Conservation (phyloP, 2,888 invertebrate species). For the Dascillus cervinus region DNA sequence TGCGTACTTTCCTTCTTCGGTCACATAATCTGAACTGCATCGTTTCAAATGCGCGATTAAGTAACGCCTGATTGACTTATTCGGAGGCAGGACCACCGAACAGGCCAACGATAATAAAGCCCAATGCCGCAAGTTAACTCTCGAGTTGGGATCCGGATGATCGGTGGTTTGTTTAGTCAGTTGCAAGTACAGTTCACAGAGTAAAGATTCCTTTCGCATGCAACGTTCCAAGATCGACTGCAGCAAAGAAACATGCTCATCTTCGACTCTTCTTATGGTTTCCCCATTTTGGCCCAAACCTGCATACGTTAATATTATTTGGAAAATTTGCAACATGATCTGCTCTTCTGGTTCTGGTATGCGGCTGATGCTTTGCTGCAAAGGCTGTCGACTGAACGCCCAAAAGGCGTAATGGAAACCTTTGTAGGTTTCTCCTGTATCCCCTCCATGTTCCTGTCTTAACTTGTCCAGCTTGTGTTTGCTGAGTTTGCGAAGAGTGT, state of each 20-base stretch:
- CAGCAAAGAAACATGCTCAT: conserved; percentile 81
- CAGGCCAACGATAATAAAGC: conserved; percentile 75
- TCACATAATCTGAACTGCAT: conserved; percentile 78
- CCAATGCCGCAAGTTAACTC: conserved; percentile 87
- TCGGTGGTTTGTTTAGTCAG: conserved; percentile 88
- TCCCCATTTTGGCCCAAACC: conserved; percentile 69
- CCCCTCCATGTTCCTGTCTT: conserved; percentile 57
- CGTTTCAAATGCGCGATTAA: conserved; percentile 83
- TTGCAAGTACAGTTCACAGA: conserved; percentile 87
- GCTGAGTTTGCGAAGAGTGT: conserved; percentile 77
- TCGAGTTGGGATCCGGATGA: conserved; percentile 80
- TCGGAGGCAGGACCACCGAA: conserved; percentile 78
- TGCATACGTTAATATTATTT: conserved; percentile 81
- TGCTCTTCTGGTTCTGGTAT: conserved; percentile 83
- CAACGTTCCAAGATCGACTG: conserved; percentile 86
- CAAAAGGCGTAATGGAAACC: conserved; percentile 81
- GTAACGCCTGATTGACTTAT: conserved; percentile 77
- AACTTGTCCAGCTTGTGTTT: conserved; percentile 77
- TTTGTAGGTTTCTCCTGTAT: conserved; percentile 78
- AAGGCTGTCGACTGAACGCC: conserved; percentile 77
- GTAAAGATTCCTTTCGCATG: conserved; percentile 78
- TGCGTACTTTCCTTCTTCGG: conserved; percentile 92
- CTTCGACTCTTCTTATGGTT: conserved; percentile 63
- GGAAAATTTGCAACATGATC: conserved; percentile 80
- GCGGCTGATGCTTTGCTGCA: conserved; percentile 77